Percentiles rank a stretch among this genome's conserved stretches.
phyloP scores from a whole-genome alignment of 64 coral and sea anemone genomes.

The Exaiptasia diaphana region DNA sequence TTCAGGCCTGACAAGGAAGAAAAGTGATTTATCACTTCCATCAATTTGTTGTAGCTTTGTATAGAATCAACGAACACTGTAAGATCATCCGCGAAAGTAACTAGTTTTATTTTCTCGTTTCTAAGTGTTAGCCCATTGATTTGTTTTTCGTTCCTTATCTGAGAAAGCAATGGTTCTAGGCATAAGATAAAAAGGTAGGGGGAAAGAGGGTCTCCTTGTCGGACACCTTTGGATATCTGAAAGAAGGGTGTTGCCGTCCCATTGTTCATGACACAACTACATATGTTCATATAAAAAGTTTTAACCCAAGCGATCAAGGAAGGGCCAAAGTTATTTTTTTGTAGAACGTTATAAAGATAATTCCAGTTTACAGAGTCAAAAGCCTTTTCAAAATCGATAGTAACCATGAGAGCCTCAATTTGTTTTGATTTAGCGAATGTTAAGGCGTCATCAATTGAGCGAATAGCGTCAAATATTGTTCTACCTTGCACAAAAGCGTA shows the following conservation, averaged over 20 bases:
- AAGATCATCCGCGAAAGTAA: constrained; percentile 37
- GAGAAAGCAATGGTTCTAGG: not conserved
- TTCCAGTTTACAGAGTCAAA: constrained; percentile 10
- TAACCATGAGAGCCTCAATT: not conserved
- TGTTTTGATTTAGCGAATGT: not conserved
- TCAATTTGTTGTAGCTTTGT: not conserved
- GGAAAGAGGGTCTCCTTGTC: constrained; percentile 20
- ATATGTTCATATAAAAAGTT: constrained; percentile 11
- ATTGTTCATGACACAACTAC: constrained; percentile 36
- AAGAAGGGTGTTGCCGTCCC: constrained; percentile 17
- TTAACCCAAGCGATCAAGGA: constrained; percentile 23
- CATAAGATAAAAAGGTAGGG: constrained; percentile 32
- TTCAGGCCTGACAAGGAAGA: not conserved
- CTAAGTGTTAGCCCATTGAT: constrained; percentile 18
- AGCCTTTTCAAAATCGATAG: constrained; percentile 37
- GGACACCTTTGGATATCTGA: constrained; percentile 3
- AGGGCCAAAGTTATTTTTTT: constrained; percentile 6
- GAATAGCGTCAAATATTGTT: constrained; percentile 20
- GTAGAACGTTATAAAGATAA: constrained; percentile 10
- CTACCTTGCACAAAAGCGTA: constrained; percentile 38
- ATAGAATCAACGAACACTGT: constrained; percentile 11
- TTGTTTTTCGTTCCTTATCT: not conserved
- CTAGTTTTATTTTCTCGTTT: constrained; percentile 30
- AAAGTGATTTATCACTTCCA: not conserved
- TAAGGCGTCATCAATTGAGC: constrained; percentile 20